Evolutionary conservation across 2,888 invertebrate species (phyloP), one percentile per base, ranked within the genome.

Genomic region (Eudasyphora cyanicolor): DNA sequence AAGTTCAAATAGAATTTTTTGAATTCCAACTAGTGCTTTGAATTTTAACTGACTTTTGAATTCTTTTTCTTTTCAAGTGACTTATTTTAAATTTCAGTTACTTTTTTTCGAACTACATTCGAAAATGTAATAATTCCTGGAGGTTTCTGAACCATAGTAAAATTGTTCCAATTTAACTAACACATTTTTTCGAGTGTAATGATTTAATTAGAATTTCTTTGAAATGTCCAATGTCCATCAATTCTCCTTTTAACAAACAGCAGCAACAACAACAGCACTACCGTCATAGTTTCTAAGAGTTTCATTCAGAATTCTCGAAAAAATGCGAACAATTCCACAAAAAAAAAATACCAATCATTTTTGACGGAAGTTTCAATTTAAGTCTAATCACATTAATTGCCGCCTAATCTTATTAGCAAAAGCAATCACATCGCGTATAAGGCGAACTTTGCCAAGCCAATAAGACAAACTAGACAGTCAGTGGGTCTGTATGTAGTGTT

Each of bases 281-380:
- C n/a, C 71, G 64, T 79, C 79, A 76, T 79, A 76, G 64, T 79
- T 82, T 77, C 70, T 67, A 29, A 79, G 67, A 64, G 27, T 79
- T 76, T 71, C 76, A 67, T 79, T 74, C 67, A 73, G 32, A 79
- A 54, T 5, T n/a, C 14, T 60, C 17, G 7, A 24, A 32, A 32
- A 54, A 54, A 24, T 1, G 27, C 24, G 2, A 57, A 27, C 57
- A 57, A 57, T 27, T 14, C 24, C 2, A 54, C 27, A 57, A 24
- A 45, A 45, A 8, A 51, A 51, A 12, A 29, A n/a, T 10, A 17
- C n/a, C 35, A 64, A 19, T 35, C 32, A 67, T 42, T 67, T n/a
- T 67, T 38, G 69, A 77, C 54, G 76, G 76, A 77, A 77, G 76
- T 77, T 51, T 69, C 67, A 76, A 76, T 69, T 67, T 67, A 35